Conservation (phyloP, 2,113 vertebrate genomes). For the Vulpes vulpes region DNA sequence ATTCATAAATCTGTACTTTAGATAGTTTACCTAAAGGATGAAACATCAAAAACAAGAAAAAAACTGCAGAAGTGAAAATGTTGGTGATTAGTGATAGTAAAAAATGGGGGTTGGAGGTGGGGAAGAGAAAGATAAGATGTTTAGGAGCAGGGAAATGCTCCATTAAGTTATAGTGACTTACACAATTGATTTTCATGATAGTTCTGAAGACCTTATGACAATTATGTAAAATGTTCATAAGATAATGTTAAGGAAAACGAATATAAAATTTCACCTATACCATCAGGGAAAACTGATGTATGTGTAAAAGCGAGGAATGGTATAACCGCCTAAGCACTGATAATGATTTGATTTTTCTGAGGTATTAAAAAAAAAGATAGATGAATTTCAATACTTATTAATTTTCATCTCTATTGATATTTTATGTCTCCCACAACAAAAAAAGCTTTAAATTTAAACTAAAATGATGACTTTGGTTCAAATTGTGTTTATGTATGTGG, state of each 20-base stretch:
- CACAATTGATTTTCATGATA: neutral
- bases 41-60: neutral
- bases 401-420: slow-evolving; percentile 54
- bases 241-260: neutral
- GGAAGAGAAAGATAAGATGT: neutral
- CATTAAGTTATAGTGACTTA: neutral
- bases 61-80: neutral
- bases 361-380: neutral
- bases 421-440: neutral
- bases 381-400: slow-evolving; percentile 24
- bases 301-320: neutral
- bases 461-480: neutral
- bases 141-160: neutral
- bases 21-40: slow-evolving; percentile 5
- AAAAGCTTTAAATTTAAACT: slow-evolving; percentile 9
- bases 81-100: neutral
- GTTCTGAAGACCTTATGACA: neutral
- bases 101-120: rapidly evolving
- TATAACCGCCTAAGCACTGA: neutral
- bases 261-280: neutral
- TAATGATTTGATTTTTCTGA: neutral
- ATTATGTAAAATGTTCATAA: slow-evolving; percentile 32
- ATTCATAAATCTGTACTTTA: neutral
- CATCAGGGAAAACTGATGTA: neutral
- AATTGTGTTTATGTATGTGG: slow-evolving; percentile 6